Percentiles rank a stretch among this genome's conserved stretches.
Evolutionary conservation across 1,140 invertebrate species (phyloP).

Genomic region (Vollenhovia emeryi): DNA sequence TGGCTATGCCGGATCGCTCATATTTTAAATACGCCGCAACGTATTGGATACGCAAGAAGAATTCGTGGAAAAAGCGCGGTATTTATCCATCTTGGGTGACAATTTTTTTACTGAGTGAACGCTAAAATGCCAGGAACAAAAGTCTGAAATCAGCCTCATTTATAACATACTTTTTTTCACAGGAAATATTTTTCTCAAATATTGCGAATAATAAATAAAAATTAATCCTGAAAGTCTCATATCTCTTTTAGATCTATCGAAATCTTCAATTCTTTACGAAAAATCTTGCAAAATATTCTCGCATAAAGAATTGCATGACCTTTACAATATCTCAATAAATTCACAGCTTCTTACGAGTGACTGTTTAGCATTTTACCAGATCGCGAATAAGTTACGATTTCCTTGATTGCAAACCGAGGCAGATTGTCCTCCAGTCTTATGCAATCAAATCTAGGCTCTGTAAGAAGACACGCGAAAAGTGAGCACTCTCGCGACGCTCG

Average conservation of each 20-base stretch:
- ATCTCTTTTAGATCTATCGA: background rate
- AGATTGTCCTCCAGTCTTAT: background rate
- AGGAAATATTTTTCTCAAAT: background rate
- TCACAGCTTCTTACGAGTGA: background rate
- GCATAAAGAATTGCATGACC: background rate
- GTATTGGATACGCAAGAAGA: background rate
- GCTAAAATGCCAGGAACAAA: background rate
- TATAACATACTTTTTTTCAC: background rate
- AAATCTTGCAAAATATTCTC: background rate
- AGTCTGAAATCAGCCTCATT: background rate
- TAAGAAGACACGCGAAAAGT: background rate
- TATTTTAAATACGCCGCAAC: conserved; percentile 19
- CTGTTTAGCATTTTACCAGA: conserved; percentile 6
- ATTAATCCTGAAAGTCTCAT: background rate
- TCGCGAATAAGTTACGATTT: background rate
- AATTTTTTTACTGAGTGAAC: background rate
- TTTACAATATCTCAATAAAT: background rate
- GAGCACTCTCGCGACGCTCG: background rate
- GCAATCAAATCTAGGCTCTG: background rate
- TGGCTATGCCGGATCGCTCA: background rate
- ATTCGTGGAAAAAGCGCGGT: background rate
- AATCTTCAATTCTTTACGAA: background rate
- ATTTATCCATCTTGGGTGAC: conserved; percentile 4
- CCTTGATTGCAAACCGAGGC: background rate
- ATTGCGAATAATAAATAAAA: background rate